Percentiles rank a stretch among this genome's conserved stretches.
Evolutionary conservation across 2,888 invertebrate species (phyloP).

Genomic region (Tetragonisca angustula): DNA sequence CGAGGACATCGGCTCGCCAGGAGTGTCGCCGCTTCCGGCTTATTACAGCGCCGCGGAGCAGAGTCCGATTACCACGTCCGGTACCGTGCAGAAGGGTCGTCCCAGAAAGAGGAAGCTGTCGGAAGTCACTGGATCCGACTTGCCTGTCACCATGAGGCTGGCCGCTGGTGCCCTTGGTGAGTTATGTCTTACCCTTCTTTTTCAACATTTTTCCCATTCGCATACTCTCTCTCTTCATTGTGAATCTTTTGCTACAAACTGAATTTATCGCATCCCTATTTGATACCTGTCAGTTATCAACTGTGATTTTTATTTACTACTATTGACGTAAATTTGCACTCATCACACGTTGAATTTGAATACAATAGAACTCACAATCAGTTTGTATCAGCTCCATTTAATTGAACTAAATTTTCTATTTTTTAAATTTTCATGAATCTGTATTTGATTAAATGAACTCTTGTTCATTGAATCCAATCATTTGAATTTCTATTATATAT

Average conservation of each 20-base stretch:
- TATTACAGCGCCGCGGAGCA: constrained; percentile 87
- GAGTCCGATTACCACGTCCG: constrained; percentile 77
- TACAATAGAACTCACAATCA: no score
- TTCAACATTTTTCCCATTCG: background rate
- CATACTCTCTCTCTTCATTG: background rate
- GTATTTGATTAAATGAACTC: no score
- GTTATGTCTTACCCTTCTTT: constrained; percentile 64
- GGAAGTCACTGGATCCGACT: constrained; percentile 86
- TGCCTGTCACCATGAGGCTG: constrained; percentile 90
- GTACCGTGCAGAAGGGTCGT: constrained; percentile 90
- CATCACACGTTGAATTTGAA: no score
- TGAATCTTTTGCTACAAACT: background rate
- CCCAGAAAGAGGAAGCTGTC: constrained; percentile 91
- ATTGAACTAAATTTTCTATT: no score
- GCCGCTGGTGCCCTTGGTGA: constrained; percentile 89
- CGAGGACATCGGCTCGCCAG: constrained; percentile 86
- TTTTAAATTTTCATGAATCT: no score
- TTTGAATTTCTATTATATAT: no score
- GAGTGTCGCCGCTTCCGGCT: constrained; percentile 87
- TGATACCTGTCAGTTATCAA: no score
- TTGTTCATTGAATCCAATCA: no score
- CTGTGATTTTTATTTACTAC: no score
- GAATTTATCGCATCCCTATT: no score
- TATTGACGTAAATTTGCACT: no score
- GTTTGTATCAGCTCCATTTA: no score